Base-by-base conservation (phyloP, 2,113 vertebrate genomes). In the Plecturocebus donacophilus region DNA sequence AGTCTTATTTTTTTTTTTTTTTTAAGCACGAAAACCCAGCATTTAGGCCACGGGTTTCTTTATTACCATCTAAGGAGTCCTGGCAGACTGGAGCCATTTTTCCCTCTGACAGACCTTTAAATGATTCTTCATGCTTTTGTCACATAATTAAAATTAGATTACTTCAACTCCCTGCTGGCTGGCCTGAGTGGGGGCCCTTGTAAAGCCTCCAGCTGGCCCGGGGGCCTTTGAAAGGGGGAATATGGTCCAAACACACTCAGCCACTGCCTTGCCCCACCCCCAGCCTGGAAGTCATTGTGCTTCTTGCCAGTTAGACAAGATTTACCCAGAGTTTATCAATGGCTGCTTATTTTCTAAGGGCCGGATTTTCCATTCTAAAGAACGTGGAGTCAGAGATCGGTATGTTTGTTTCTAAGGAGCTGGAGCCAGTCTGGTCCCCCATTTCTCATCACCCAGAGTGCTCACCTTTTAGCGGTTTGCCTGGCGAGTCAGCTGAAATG, bases 131-230 rank as follows among this genome's bases (percentile, higher is more conserved):
- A 98, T 98, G 98, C 98, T 98, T 98, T 98, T 99, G 98, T 98
- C 98, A 98, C 98, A 98, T 98, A 99, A 99, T 99, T 99, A 99
- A 99, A 99, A 99, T 99, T 98, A 98, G 98, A 99, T 99, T 98
- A 98, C 98, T 99, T 98, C 98, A 98, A 96, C 97, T 99, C 98
- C 97, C 98, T 97, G 99, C 98, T 97, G 98, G 98, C 98, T 73
- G 90, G 98, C 96, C 98, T 98, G 98, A 97, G 97, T 94, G 75
- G 90, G 97, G 94, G 97, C 97, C 98, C 98, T 98, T 98, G 98
- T 98, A 98, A 98, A 98, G 97, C 97, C 97, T 99, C 98, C 98
- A 99, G 98, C 98, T 99, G 98, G 98, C 98, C 97, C 92, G 92
- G 94, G 97, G 98, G 97, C 98, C 93, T 52, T 16, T 98, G 98